These are phyloP conservation scores for Bursaphelenchus okinawaensis DNA, from an alignment of 2,888 invertebrate species.

Conservation along the genomic window DNA sequence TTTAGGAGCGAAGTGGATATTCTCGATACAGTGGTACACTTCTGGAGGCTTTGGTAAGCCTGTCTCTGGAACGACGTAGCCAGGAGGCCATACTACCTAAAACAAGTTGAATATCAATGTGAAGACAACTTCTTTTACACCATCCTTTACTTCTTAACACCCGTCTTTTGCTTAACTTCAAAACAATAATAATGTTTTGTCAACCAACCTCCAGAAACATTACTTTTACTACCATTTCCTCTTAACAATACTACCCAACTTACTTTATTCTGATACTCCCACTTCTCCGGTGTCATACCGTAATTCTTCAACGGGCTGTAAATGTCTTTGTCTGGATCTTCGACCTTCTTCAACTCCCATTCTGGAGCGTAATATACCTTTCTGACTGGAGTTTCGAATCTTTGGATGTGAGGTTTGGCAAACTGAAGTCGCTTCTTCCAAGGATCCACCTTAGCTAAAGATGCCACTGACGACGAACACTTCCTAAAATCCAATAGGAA, in stretches of 20 bases:
- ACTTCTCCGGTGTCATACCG: conserved; percentile 56
- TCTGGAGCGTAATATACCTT: conserved; percentile 52
- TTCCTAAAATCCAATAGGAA: too few relatives aligned
- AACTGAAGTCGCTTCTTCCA: conserved; percentile 26
- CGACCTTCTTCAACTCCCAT: conserved; percentile 45
- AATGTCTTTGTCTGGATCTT: conserved; percentile 42
- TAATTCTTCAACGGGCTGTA: conserved; percentile 40
- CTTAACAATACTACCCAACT: background rate
- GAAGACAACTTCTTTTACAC: too few relatives aligned
- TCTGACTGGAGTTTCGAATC: conserved; percentile 24
- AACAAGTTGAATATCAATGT: conserved; percentile 13
- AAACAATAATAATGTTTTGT: too few relatives aligned
- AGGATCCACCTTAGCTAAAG: conserved; percentile 10
- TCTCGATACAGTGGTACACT: conserved; percentile 37
- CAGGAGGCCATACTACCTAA: conserved; percentile 54
- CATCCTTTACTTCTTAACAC: too few relatives aligned
- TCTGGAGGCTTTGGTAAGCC: conserved; percentile 48
- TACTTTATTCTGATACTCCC: conserved; percentile 56
- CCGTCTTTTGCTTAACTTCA: too few relatives aligned
- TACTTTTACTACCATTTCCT: background rate
- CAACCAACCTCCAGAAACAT: too few relatives aligned
- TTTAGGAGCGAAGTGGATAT: conserved; percentile 47
- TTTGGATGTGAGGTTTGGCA: conserved; percentile 28
- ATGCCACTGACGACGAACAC: too few relatives aligned
- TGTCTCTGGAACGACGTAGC: conserved; percentile 53